Evolutionary conservation across 2,113 vertebrate species (phyloP), one percentile per base, ranked within the genome.

Genomic region (Girardinichthys multiradiatus): DNA sequence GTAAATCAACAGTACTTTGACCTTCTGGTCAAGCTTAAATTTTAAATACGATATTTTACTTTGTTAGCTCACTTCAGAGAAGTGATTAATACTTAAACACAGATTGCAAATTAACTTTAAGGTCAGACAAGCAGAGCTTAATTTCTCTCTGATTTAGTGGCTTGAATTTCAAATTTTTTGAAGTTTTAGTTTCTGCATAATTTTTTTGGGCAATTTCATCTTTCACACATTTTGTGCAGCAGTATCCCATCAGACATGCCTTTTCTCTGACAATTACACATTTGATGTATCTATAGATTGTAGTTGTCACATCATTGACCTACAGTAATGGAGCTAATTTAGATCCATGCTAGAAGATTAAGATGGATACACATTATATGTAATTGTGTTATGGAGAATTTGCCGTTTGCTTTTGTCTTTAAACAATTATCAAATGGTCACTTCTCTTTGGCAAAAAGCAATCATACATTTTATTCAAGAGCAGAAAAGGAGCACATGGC

Each of bases 41-140:
- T 71, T 84, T 78, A 82, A 90, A 86, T 72, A 72, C 74, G 69
- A 64, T 72, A 60, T 35, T 39, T 21, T 19, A 27, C 67, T 89
- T 83, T 90, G 70, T 82, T 87, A 77, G 64, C 68, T 80, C 81
- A 76, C 86, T 75, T 63, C 48, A 64, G 72, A 68, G 19, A 77
- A 83, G 90, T 90, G 86, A 92, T 88, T 92, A 90, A 90, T 81
- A 73, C 83, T 89, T 85, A 70, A 45, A 63, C 73, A 84, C 74
- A 80, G 89, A 87, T 79, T 86, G 77, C 82, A 89, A 91, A 90
- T 91, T 89, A 91, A 84, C 85, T 80, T 31, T 59, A 77, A 78
- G 88, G 83, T 92, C 88, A 86, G 86, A 91, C 86, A 84, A 86
- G 81, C 76, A 73, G 70, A 75, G 79, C 76, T 90, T 80, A 84